phyloP scores from a whole-genome alignment of 2,888 invertebrate species.

The Polydrusus cervinus region DNA sequence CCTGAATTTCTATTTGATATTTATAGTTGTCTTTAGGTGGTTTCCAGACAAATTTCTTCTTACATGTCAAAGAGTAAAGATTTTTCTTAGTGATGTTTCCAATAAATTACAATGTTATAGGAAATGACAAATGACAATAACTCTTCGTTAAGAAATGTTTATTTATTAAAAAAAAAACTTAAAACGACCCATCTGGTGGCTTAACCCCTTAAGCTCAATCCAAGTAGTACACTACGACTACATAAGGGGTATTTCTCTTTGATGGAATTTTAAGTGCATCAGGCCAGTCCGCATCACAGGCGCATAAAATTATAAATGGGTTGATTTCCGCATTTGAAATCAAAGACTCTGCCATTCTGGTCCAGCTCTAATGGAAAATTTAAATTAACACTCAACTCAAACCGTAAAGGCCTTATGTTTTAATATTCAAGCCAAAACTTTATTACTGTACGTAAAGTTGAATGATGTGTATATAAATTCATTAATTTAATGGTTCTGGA shows the following conservation, averaged over 20 bases:
- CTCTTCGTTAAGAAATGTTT: too few species aligned
- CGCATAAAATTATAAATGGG: conserved; percentile 48
- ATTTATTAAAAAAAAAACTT: too few species aligned
- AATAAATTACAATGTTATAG: too few species aligned
- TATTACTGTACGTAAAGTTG: conserved; percentile 38
- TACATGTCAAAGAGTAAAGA: too few species aligned
- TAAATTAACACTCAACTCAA: conserved; percentile 49
- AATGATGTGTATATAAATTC: conserved; percentile 31
- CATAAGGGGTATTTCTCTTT: conserved; percentile 25
- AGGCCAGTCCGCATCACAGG: conserved; percentile 19
- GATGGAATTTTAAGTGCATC: conserved; percentile 32
- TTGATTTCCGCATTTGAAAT: conserved; percentile 44
- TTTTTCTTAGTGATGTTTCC: too few species aligned
- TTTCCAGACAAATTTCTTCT: too few species aligned
- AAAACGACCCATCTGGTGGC: too few species aligned
- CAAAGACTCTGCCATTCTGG: conserved; percentile 40
- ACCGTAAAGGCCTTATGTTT: conserved; percentile 44
- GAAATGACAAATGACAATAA: too few species aligned
- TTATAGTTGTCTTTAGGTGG: too few species aligned
- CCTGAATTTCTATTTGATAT: too few species aligned
- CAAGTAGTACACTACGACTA: background rate
- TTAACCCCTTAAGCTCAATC: background rate
- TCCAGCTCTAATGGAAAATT: conserved; percentile 50
- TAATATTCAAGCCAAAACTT: conserved; percentile 41
- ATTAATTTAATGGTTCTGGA: conserved; percentile 20